These are phyloP conservation scores for Papilio helenus DNA, from an alignment of 1,140 invertebrate species.

Conservation along the genomic window DNA sequence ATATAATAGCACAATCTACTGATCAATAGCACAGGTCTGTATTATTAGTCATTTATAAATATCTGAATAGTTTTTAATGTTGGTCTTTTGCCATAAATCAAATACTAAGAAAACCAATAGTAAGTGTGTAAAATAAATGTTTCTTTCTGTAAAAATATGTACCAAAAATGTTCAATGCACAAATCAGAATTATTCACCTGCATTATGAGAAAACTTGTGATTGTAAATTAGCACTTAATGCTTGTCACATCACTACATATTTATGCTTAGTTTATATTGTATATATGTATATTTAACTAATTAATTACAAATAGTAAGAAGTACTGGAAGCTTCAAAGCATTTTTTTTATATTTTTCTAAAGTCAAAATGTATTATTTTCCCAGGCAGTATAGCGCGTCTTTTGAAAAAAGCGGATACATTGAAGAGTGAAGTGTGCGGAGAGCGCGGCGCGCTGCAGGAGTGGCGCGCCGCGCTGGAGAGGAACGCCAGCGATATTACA, in stretches of 20 bases:
- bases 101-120: too few species aligned
- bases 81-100: background rate
- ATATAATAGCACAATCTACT: background rate
- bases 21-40: background rate
- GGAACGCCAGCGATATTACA: conserved; percentile 84
- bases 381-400: conserved; percentile 75
- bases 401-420: conserved; percentile 83
- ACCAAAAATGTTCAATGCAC: too few species aligned
- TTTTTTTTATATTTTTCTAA: background rate
- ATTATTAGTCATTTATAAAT: conserved; percentile 2
- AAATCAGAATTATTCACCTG: too few species aligned
- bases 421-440: conserved; percentile 84
- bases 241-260: too few species aligned
- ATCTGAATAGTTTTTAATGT: conserved; percentile 14
- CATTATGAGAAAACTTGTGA: background rate
- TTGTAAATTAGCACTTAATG: background rate
- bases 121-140: too few species aligned
- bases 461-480: conserved; percentile 85
- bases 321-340: background rate
- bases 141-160: too few species aligned
- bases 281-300: too few species aligned
- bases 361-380: background rate
- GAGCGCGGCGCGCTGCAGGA: conserved; percentile 85
- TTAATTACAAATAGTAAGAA: too few species aligned
- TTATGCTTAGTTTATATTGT: too few species aligned